Base-by-base conservation (phyloP, 1,140 invertebrate species). In the Phthorimaea operculella region DNA sequence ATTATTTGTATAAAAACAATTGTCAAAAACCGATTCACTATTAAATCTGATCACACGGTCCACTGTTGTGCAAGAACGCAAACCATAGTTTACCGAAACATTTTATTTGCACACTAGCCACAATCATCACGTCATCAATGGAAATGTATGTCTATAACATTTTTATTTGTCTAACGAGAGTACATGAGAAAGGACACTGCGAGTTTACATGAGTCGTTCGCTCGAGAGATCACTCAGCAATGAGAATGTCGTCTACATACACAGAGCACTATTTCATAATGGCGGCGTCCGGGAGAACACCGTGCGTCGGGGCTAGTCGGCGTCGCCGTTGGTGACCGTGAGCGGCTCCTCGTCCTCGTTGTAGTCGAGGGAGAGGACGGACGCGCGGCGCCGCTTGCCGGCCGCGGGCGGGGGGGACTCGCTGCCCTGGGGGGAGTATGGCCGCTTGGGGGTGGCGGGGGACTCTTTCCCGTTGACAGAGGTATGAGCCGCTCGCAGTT, bases 401-500 rank as follows among this genome's bases (percentile, higher is more conserved):
- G 68, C 55, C 0, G 79, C 78, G 8, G 81, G 63, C 55, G 77
- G 74, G 67, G 77, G 79, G 60, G 73, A 71, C 61, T 87, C 86
- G 66, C 82, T 85, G 66, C 85, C 83, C 5, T 81, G 84, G 66
- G 84, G 83, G 4, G 86, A 87, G 68, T 85, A 83, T 34, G 84
- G 78, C 62, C 86, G 75, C 77, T 88, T 87, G 47, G 34, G 15
- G 9, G 9, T 11, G 17, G 36, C n/a, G 50, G 33, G 17, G 65
- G 61, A 66, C 66, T 67, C 49, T 21, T 62, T 68, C 28, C 72
- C 76, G 58, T 82, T 80, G 34, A 74, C 79, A 56, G 72, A 68
- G 15, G 76, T 76, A 50, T 77, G 76, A 0, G 92, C 87, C 64
- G 93, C 93, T 44, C 93, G 88, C 48, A 98, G 79, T 78, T 98